Base-by-base conservation (phyloP, 2,888 invertebrate genomes). In the Beris morrisii region DNA sequence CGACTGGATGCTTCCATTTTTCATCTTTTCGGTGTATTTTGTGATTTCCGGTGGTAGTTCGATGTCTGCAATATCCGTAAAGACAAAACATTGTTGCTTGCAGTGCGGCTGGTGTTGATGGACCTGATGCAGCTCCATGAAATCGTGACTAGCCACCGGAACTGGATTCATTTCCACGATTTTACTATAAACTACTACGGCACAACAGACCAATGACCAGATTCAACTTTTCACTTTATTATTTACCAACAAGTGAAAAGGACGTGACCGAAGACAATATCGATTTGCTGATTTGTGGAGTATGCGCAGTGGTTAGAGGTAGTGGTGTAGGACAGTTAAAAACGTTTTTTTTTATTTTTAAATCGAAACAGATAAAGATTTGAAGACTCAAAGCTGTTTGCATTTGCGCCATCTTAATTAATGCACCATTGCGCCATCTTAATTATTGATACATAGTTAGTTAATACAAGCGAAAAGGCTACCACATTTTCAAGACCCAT, bases 31-130 rank as follows among this genome's bases (percentile, higher is more conserved):
- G 7, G 77, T 75, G 28, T 77, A 79, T 68, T 81, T 80, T 9
- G 79, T 79, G 68, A 81, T 77, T 73, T 81, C 81, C 7, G 79
- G 78, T 38, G 81, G 80, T 57, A 81, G 71, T 69, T 81, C 81
- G 50, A 81, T 81, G 55, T 81, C 81, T 45, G 79, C 79, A 15
- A 81, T 79, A 70, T 81, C 81, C 6, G 81, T 80, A 70, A 79
- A 81, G 28, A 79, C 80, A 72, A 79, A 81, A 66, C 79, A 81
- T 73, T 80, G 79, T 71, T 80, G 80, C 72, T 81, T 81, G 72
- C 81, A 81, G 63, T 77, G 75, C 3, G 77, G 75, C 54, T 76
- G 75, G 69, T 75, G 76, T 59, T 75, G 75, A 64, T 77, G 77
- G 70, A 79, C 70, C 7, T 79, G 74, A 70, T 78, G 79, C 67